Evolutionary conservation across 2,113 vertebrate genomes (phyloP).

Genomic region (Ranitomeya imitator): DNA sequence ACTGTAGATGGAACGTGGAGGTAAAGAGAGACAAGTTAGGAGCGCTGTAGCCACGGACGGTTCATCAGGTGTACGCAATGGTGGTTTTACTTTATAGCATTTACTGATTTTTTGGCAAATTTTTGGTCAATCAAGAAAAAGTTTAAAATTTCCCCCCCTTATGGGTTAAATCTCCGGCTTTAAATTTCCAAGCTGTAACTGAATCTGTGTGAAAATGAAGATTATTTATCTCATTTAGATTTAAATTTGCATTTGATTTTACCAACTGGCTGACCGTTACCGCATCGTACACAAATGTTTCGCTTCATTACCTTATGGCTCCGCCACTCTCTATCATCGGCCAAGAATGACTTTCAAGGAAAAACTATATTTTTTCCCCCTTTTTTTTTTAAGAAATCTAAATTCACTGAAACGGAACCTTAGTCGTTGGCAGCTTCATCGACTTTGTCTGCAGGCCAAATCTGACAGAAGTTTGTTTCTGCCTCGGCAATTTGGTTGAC

Average conservation of each 20-base stretch:
- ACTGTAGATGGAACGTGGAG: too few species aligned
- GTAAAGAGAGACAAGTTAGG: too few species aligned
- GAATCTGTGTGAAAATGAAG: background rate
- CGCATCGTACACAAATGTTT: background rate
- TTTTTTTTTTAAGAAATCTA: background rate
- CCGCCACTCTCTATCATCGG: background rate
- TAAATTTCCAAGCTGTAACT: background rate
- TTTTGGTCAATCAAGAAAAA: too few species aligned
- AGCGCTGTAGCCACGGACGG: too few species aligned
- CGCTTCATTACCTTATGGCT: background rate
- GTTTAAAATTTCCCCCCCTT: too few species aligned
- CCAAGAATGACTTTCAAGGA: background rate
- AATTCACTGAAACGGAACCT: background rate
- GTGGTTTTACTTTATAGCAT: too few species aligned
- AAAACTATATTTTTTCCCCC: background rate
- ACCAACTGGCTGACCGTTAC: background rate
- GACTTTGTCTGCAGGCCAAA: conserved; percentile 18
- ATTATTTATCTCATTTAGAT: background rate
- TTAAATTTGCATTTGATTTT: background rate
- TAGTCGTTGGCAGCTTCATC: background rate
- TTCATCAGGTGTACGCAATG: too few species aligned
- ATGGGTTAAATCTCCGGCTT: background rate
- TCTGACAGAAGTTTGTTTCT: background rate
- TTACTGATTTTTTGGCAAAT: too few species aligned
- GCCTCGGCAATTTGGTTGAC: background rate